phyloP scores from a whole-genome alignment of 2,797 vertebrate genomes.

The Amniataba percoides region DNA sequence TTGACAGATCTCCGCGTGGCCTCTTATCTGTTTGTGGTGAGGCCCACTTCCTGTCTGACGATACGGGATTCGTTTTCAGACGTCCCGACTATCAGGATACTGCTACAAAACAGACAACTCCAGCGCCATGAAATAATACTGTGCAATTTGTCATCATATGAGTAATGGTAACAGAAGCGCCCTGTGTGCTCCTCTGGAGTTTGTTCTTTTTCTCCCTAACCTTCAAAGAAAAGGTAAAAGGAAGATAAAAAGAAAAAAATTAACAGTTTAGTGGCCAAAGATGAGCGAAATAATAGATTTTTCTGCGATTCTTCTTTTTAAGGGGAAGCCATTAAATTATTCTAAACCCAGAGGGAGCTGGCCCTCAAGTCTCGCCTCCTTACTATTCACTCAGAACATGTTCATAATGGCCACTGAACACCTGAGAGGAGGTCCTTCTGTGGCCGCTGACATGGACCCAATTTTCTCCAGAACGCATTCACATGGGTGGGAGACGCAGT shows the following conservation, averaged over 20 bases:
- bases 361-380: conserved; percentile 46
- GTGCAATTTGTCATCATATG: conserved; percentile 57
- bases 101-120: conserved; percentile 58
- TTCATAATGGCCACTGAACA: conserved; percentile 56
- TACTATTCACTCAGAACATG: conserved; percentile 48
- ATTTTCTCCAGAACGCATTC: conserved; percentile 24
- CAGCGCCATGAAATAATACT: conserved; percentile 43
- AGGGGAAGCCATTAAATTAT: conserved; percentile 37
- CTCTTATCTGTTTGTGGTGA: conserved; percentile 68
- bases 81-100: conserved; percentile 60
- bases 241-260: too few relatives aligned
- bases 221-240: conserved; percentile 41
- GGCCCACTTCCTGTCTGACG: conserved; percentile 66
- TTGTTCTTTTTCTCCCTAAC: conserved; percentile 41
- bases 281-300: conserved; percentile 19
- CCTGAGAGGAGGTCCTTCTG: conserved; percentile 40
- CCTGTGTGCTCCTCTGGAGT: conserved; percentile 60
- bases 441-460: conserved; percentile 38
- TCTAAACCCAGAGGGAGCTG: conserved; percentile 39
- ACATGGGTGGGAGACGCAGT: conserved; percentile 5
- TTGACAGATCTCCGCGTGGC: conserved; percentile 63
- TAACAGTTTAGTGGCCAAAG: conserved; percentile 3
- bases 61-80: conserved; percentile 67
- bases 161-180: conserved; percentile 56
- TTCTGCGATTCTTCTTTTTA: conserved; percentile 12